phyloP scores from a whole-genome alignment of 2,888 invertebrate genomes.

The Danaus chrysippus region DNA sequence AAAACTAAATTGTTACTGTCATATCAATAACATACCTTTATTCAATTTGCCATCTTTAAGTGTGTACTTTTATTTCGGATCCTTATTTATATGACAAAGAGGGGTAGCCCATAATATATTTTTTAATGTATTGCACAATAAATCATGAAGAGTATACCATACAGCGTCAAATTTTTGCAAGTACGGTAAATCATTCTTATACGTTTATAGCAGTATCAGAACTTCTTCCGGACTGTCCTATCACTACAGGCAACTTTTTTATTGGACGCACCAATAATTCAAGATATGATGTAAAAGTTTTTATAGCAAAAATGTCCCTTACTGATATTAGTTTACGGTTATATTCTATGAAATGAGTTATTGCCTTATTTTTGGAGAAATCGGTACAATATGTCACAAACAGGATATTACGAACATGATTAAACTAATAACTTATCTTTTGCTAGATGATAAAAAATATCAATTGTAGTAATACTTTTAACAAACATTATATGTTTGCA shows the following conservation, averaged over 20 bases:
- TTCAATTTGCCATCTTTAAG: too few relatives aligned
- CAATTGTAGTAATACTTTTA: background rate
- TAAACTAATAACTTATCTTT: background rate
- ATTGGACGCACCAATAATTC: slow-evolving; percentile 58
- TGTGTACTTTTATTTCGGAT: too few relatives aligned
- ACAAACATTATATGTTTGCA: background rate
- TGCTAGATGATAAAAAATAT: background rate
- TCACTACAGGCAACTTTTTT: slow-evolving; percentile 55
- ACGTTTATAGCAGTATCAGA: slow-evolving; percentile 64
- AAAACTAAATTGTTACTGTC: too few relatives aligned
- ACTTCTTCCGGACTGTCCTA: slow-evolving; percentile 53
- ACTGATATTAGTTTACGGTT: slow-evolving; percentile 58
- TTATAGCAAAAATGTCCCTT: slow-evolving; percentile 53
- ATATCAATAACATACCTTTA: too few relatives aligned
- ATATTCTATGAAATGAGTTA: slow-evolving; percentile 48
- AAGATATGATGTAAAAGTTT: slow-evolving; percentile 62
- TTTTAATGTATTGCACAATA: slow-evolving; percentile 1
- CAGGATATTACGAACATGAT: slow-evolving; percentile 1
- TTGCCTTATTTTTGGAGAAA: slow-evolving; percentile 54
- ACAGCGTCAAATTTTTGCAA: slow-evolving; percentile 51
- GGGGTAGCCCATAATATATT: background rate
- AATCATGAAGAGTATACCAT: background rate
- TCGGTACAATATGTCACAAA: slow-evolving; percentile 36
- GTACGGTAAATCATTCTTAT: slow-evolving; percentile 67
- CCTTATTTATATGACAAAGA: too few relatives aligned